Conservation (phyloP, 2,113 vertebrate species). For the Entelurus aequoreus region DNA sequence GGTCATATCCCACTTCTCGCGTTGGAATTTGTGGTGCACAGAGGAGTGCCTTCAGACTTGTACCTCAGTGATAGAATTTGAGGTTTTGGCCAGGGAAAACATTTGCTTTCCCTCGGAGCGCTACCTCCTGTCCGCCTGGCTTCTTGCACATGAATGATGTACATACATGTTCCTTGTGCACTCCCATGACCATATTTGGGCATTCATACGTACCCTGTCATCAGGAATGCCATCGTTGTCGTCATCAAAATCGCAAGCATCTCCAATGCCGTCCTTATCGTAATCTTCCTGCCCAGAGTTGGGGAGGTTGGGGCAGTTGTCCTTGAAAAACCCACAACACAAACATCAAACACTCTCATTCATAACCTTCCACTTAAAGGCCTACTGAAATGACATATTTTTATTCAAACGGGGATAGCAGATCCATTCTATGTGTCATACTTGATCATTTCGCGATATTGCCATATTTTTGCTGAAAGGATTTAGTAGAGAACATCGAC, state of each 20-base stretch:
- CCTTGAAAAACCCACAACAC: slow-evolving; percentile 67
- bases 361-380: background rate
- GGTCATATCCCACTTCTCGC: slow-evolving; percentile 44
- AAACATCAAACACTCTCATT: background rate
- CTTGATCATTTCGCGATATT: no score
- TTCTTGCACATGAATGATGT: slow-evolving; percentile 45
- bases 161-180: slow-evolving; percentile 24
- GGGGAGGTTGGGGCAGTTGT: slow-evolving; percentile 96
- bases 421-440: no score
- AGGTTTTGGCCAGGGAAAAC: slow-evolving; percentile 55
- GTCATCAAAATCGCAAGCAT: slow-evolving; percentile 93
- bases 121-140: slow-evolving; percentile 15
- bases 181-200: background rate
- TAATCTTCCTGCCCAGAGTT: slow-evolving; percentile 99
- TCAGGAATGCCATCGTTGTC: slow-evolving; percentile 93
- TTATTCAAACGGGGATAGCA: no score
- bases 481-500: no score
- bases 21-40: slow-evolving; percentile 55
- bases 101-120: slow-evolving; percentile 52
- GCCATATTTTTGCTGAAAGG: no score
- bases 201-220: slow-evolving; percentile 77
- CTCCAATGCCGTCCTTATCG: slow-evolving; percentile 92
- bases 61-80: slow-evolving; percentile 58
- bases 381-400: no score
- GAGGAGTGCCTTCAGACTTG: slow-evolving; percentile 48